Evolutionary conservation across 2,797 vertebrate species (phyloP), one percentile per base, ranked within the genome.

Genomic region (Xenopus petersii): DNA sequence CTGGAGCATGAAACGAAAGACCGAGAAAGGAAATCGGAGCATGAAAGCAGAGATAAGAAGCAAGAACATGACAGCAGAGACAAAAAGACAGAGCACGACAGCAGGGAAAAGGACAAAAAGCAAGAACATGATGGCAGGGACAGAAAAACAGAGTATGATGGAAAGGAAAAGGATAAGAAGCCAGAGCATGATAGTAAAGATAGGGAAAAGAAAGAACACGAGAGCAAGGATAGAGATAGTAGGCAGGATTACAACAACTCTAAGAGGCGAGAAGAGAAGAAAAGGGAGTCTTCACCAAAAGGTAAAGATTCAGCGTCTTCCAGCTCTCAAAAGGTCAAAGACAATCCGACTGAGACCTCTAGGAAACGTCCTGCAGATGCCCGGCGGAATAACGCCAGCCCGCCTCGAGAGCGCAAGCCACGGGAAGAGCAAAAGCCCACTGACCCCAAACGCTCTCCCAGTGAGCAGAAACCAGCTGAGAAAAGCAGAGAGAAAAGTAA

Each of bases 231-330:
- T 47, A 68, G 59, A 42, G 74, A 76, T 2, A 79, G 67, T 24
- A 70, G 65, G 13, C 26, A 62, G 0, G 77, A 79, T 36, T 84
- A 91, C 36, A 83, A 86, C 0, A 80, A 85, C 10, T 89, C 91
- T 79, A 95, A 93, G 71, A 93, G 88, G 10, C 90, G 89, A 79
- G 94, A 94, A 0, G 88, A 93, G 16, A 88, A 90, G 75, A 92
- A 90, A 65, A 93, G 89, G 74, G 89, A 89, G n/a, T 92, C 90
- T 13, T 92, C 92, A 0, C 73, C 84, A 47, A 84, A 86, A 7
- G 75, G 46, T 80, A 87, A 91, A 71, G 91, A 90, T 11, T 81
- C 86, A n/a, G 5, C 82, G 0, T 85, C 87, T 0, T 85, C 87
- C 0, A 83, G 51, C 0, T 74, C 77, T 5, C 89, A 89, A 73